Evolutionary conservation across 2,888 invertebrate species (phyloP), one percentile per base, ranked within the genome.

Genomic region (Ochropacha duplaris): DNA sequence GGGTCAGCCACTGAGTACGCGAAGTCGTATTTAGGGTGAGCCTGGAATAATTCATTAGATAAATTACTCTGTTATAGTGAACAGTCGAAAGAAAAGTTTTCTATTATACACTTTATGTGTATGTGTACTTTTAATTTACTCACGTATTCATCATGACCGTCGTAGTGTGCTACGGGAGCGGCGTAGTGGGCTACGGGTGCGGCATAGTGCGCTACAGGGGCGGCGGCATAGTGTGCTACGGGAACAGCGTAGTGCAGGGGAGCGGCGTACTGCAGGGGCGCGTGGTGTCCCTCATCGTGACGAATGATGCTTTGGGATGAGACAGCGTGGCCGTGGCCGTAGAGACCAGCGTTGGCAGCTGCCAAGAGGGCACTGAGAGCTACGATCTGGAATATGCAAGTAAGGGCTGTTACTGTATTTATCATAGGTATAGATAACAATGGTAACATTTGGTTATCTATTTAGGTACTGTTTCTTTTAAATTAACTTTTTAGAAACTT

Each of bases 1-100:
- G 91, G 91, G 77, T 94, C 94, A 9, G 91, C 76, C 44, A 94
- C 94, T 58, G 93, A 93, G 79, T 94, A 94, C 31, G 86, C 88
- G 71, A 89, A 93, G 68, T 89, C 87, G 70, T 90, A 90, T 74
- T 86, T 84, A n/a, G 90, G 90, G 63, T 89, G 84, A 55, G 84
- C 71, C 85, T 90, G 72, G 14, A 77, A 39, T 56, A n/a, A 31
- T 6, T 31, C 2, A 2, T 22, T 22, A 19, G 19, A 9, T 44
- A 19, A 44, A 44, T 19, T 9, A 9, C 8, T 8, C 9, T 4
- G n/a, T 44, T 9, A 14, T 44, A 14, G 28, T 19, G 1, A 31
- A 31, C 2, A 12, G 2, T 31, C 12, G 0, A 12, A 31, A 2
- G 2, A 3, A 12, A 12, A 4, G 12, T 6, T 6, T 12, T 31